Evolutionary conservation across 2,888 invertebrate genomes (phyloP).

Genomic region (Pyrochroa serraticornis): DNA sequence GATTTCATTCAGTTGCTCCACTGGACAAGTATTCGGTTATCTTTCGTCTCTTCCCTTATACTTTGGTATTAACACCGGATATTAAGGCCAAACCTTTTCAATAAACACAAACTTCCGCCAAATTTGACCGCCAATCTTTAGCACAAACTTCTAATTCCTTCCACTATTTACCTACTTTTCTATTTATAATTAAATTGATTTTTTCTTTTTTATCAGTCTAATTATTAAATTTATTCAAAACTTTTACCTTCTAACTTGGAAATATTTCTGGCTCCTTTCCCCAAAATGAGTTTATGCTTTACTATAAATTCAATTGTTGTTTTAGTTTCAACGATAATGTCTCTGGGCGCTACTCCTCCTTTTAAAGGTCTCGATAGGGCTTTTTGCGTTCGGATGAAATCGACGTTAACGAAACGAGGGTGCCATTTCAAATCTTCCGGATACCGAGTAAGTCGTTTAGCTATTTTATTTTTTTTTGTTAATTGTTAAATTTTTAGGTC

Average conservation of each 20-base stretch:
- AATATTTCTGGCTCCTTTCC: too few relatives aligned
- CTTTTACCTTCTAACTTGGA: too few relatives aligned
- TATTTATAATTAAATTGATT: too few relatives aligned
- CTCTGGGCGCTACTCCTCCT: slow-evolving; percentile 65
- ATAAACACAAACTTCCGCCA: too few relatives aligned
- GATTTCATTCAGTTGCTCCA: slow-evolving; percentile 31
- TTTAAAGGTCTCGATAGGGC: slow-evolving; percentile 90
- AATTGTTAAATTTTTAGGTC: slow-evolving; percentile 68
- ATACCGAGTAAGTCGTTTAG: slow-evolving; percentile 77
- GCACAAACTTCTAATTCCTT: not conserved
- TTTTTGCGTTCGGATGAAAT: slow-evolving; percentile 97
- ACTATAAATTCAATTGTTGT: slow-evolving; percentile 38
- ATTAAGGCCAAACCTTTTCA: not conserved
- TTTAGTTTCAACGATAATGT: slow-evolving; percentile 85
- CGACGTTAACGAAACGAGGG: slow-evolving; percentile 94
- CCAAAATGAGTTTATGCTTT: not conserved
- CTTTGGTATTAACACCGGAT: not conserved
- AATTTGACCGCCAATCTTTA: not conserved
- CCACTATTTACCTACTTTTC: not conserved
- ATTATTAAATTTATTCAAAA: too few relatives aligned
- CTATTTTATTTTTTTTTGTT: too few relatives aligned
- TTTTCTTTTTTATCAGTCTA: too few relatives aligned
- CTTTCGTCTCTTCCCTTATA: not conserved
- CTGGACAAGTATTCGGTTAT: slow-evolving; percentile 22
- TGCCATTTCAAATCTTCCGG: slow-evolving; percentile 97